phyloP scores from a whole-genome alignment of 2,888 invertebrate genomes.

The Rotaria macrura region DNA sequence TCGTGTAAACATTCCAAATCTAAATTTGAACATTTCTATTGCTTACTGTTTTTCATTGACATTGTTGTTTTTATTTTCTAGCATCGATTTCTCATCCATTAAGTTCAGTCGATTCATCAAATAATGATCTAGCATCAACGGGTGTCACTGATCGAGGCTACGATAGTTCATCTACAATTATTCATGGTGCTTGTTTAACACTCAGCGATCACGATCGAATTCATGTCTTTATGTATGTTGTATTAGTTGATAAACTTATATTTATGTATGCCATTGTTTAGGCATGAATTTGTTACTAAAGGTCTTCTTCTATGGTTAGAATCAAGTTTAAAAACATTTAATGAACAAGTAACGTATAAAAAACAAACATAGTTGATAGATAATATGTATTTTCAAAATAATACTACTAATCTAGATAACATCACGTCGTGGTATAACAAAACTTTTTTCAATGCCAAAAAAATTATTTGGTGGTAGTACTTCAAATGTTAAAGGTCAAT shows the following conservation, averaged over 20 bases:
- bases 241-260: neutral
- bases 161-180: neutral
- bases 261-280: slow-evolving; percentile 37
- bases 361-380: too few species aligned
- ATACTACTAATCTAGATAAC: slow-evolving; percentile 48
- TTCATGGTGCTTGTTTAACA: slow-evolving; percentile 59
- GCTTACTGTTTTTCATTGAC: too few species aligned
- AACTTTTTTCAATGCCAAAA: slow-evolving; percentile 84
- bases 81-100: slow-evolving; percentile 3
- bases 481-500: slow-evolving; percentile 57
- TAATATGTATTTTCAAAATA: neutral
- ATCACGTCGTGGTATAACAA: slow-evolving; percentile 70
- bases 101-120: neutral
- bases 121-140: neutral
- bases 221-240: slow-evolving; percentile 57
- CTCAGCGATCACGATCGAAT: slow-evolving; percentile 73
- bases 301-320: slow-evolving; percentile 83
- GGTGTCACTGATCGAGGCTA: slow-evolving; percentile 34
- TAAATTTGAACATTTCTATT: too few species aligned
- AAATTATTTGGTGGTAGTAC: slow-evolving; percentile 85
- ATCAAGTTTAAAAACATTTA: slow-evolving; percentile 63
- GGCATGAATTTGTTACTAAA: slow-evolving; percentile 73
- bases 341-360: slow-evolving; percentile 52
- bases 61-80: neutral
- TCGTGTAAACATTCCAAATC: too few species aligned